Base-by-base conservation (phyloP, 2,113 vertebrate genomes). In the Puntigrus tetrazona region DNA sequence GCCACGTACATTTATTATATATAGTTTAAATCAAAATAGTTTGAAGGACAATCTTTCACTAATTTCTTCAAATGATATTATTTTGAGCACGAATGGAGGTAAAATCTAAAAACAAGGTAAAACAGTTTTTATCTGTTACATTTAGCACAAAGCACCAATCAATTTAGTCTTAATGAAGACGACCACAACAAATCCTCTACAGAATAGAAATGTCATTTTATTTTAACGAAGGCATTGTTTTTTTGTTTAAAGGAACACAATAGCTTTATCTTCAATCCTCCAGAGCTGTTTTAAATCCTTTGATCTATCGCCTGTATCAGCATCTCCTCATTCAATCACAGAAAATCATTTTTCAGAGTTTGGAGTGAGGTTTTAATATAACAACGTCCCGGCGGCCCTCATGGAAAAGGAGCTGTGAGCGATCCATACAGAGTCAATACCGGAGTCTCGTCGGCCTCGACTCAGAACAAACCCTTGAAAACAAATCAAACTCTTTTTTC, bases 301-400 rank as follows among this genome's bases (percentile, higher is more conserved):
- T 38, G 34, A 38, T n/a, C 34, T 38, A 69, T 22, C 22, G 65
- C 18, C 65, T 69, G 65, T 11, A 69, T 69, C 65, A n/a, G 65
- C 34, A 69, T 22, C 34, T 22, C 9, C 18, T 22, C 4, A 38
- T 69, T 69, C 18, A 38, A n/a, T 69, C 34, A 69, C 20, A 69
- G 65, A 36, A 36, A 20, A 69, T 69, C 34, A 69, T 69, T 38
- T 69, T 34, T 69, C 34, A 4, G 20, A 79, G 25, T 41, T 45
- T 29, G 52, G n/a, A 57, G 29, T 63, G 29, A 45, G 70, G 74
- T 67, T 10, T 57, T 81, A 81, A 81, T 80, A 70, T 65, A 14
- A 47, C 41, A 36, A 50, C 5, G 16, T 36, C 47, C 10, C 25
- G 11, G 18, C 2, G 18, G 74, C 29, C 4, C 29, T 77, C 20